These are phyloP conservation scores for Thymelicus lineola DNA, from an alignment of 2,888 invertebrate genomes.

Conservation along the genomic window DNA sequence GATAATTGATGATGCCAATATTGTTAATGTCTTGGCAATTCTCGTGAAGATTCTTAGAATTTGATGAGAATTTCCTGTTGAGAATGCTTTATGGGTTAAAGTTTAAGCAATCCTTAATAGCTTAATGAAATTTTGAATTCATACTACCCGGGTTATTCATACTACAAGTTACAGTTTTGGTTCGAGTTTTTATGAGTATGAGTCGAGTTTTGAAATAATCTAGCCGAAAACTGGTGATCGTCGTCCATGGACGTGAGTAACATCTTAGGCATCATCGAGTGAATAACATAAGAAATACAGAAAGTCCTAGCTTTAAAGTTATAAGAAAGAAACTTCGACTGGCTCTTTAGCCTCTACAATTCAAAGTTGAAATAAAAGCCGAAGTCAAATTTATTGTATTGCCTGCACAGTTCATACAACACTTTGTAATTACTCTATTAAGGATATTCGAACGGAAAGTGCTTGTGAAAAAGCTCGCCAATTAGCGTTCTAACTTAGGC, in stretches of 20 bases:
- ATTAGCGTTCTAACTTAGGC: not conserved
- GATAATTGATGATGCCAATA: conserved; percentile 12
- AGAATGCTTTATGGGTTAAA: not conserved
- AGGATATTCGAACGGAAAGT: conserved; percentile 5
- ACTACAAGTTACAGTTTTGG: not conserved
- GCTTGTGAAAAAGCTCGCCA: not conserved
- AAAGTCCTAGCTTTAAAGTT: too few relatives aligned
- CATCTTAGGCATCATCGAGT: too few relatives aligned
- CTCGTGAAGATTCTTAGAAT: not conserved
- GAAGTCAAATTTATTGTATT: conserved; percentile 13
- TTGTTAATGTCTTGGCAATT: not conserved
- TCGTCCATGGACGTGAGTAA: too few relatives aligned
- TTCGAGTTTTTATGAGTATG: not conserved
- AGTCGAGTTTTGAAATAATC: too few relatives aligned
- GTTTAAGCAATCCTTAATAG: too few relatives aligned
- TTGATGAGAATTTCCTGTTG: not conserved
- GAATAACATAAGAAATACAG: too few relatives aligned
- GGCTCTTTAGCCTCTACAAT: too few relatives aligned
- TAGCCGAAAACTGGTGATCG: too few relatives aligned
- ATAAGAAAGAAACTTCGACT: too few relatives aligned
- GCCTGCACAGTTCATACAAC: conserved; percentile 17
- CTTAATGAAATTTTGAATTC: too few relatives aligned
- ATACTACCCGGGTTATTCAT: too few relatives aligned
- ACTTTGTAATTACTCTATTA: conserved; percentile 14
- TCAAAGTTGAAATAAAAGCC: too few relatives aligned